A percentile compares a stretch with the other conserved stretches of the same genome.
Conservation (phyloP, 2,797 vertebrate species). For the Mallotus villosus region DNA sequence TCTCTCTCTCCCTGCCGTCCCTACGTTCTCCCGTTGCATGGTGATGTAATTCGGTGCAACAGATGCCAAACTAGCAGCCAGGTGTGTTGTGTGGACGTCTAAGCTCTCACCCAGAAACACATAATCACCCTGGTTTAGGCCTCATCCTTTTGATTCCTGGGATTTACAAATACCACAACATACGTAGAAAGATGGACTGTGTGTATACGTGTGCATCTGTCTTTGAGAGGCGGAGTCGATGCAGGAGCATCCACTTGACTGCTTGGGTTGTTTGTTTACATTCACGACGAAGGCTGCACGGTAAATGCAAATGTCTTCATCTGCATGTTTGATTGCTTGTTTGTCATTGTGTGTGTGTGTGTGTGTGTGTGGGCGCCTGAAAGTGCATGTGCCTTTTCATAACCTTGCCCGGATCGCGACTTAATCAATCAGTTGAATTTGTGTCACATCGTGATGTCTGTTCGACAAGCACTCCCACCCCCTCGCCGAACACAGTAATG, state of each 20-base stretch:
- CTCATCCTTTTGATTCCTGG: slow-evolving; percentile 19
- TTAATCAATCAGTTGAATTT: slow-evolving; percentile 5
- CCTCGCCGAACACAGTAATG: neutral
- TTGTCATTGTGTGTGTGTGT: neutral
- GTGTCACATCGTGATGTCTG: slow-evolving; percentile 11
- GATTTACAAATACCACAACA: slow-evolving; percentile 27
- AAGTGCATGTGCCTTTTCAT: neutral
- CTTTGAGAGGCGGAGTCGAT: no score
- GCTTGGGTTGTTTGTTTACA: no score
- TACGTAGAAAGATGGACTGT: slow-evolving; percentile 19
- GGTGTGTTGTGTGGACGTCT: slow-evolving; percentile 49
- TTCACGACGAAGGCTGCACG: no score
- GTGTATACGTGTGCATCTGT: slow-evolving; percentile 1
- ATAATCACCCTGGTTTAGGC: slow-evolving; percentile 35
- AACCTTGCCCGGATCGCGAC: neutral
- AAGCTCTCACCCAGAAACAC: slow-evolving; percentile 32
- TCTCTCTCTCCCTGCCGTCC: neutral
- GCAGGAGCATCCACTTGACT: no score
- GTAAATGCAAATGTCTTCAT: neutral
- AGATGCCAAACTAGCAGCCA: slow-evolving; percentile 63
- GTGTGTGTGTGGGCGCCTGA: neutral
- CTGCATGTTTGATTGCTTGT: neutral
- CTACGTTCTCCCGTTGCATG: slow-evolving; percentile 5
- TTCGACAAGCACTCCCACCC: slow-evolving; percentile 18
- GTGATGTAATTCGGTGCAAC: slow-evolving; percentile 76